Conservation (phyloP, 2,113 vertebrate species). For the Zosterops lateralis region DNA sequence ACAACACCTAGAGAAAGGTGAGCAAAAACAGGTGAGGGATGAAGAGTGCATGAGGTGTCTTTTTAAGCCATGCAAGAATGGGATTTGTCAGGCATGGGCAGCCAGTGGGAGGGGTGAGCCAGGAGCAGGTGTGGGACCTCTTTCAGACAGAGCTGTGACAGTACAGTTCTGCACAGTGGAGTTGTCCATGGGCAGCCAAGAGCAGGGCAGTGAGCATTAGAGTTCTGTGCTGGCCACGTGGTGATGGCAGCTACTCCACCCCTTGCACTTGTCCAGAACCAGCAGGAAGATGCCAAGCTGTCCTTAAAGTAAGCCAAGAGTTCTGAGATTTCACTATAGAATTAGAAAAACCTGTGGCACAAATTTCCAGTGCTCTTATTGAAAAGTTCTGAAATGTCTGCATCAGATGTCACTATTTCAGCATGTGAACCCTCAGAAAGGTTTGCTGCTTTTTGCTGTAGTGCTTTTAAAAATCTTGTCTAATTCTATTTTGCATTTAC, state of each 20-base stretch:
- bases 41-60: neutral
- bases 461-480: neutral
- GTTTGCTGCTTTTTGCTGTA: neutral
- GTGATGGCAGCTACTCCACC: neutral
- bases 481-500: neutral
- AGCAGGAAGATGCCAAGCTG: neutral
- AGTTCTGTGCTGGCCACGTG: fast-evolving
- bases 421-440: neutral
- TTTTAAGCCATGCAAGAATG: neutral
- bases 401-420: neutral
- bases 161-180: fast-evolving
- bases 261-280: neutral
- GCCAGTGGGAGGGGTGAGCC: neutral
- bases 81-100: neutral
- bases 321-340: neutral
- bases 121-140: neutral
- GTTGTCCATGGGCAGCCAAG: neutral
- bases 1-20: neutral
- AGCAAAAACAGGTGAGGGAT: neutral
- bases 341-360: neutral
- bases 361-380: neutral
- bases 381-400: neutral
- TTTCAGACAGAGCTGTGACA: neutral
- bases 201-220: neutral
- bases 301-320: neutral